Evolutionary conservation across 2,888 invertebrate species (phyloP).

Genomic region (Drosophila trichaetosa): DNA sequence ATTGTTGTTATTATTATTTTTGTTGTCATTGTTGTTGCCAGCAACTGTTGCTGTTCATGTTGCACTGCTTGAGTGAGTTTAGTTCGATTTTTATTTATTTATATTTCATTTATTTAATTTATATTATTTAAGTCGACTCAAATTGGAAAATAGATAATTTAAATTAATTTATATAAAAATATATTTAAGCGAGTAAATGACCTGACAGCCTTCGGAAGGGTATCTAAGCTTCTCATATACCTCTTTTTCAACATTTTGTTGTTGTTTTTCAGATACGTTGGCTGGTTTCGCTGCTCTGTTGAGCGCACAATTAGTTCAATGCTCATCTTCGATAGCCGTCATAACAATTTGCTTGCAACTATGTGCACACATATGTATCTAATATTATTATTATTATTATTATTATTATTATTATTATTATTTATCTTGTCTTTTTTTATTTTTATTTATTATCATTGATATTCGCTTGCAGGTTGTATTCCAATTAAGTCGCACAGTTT

Average conservation of each 20-base stretch:
- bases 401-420: background rate
- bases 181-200: background rate
- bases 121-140: background rate
- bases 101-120: background rate
- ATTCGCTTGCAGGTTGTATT: background rate
- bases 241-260: background rate
- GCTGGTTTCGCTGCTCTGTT: constrained; percentile 60
- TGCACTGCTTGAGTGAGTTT: constrained; percentile 29
- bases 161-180: background rate
- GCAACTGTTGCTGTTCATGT: background rate
- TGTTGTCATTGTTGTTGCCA: constrained; percentile 6
- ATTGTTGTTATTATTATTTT: constrained; percentile 8
- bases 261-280: constrained; percentile 39
- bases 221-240: background rate
- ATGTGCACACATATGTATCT: constrained; percentile 23
- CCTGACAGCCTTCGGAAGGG: background rate
- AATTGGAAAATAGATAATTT: background rate
- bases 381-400: constrained; percentile 17
- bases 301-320: constrained; percentile 79
- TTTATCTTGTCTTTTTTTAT: constrained; percentile 19
- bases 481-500: background rate
- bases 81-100: background rate
- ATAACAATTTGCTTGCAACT: constrained; percentile 66
- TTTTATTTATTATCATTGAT: constrained; percentile 2
- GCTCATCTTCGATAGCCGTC: constrained; percentile 61